A percentile compares a stretch with the other conserved stretches of the same genome.
phyloP scores from a whole-genome alignment of 2,113 vertebrate species.

The Macrotis lagotis region DNA sequence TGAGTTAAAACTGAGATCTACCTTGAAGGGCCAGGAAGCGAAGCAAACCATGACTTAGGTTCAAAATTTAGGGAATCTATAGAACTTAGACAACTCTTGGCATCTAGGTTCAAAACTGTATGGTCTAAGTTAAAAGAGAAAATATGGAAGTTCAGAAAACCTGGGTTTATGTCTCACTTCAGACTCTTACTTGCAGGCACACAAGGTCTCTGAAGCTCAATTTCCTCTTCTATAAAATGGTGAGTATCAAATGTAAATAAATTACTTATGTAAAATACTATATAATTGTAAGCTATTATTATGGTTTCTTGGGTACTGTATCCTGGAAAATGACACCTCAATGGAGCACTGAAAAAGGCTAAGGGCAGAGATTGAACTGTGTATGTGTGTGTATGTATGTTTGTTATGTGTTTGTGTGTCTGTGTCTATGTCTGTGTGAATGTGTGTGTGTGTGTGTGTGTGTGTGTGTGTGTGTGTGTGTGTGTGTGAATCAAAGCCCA shows the following conservation, averaged over 20 bases:
- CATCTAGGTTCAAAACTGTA: neutral
- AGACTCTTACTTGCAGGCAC: neutral
- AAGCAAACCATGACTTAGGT: too few relatives aligned
- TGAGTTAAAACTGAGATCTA: neutral
- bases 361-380: neutral
- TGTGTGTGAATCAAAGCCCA: neutral
- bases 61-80: neutral
- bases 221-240: neutral
- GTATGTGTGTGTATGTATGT: neutral
- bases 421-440: too few relatives aligned
- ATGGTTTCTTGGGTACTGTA: neutral
- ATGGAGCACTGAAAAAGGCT: neutral
- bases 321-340: neutral
- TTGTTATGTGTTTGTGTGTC: too few relatives aligned
- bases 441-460: too few relatives aligned
- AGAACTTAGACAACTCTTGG: neutral
- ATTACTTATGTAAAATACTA: neutral
- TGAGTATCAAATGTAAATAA: neutral
- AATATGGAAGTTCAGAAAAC: neutral
- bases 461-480: too few relatives aligned
- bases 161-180: neutral
- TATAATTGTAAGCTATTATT: neutral
- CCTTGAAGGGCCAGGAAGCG: neutral
- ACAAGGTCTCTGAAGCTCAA: neutral
- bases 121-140: neutral